These are phyloP conservation scores for Cryptomyrus ogoouensis DNA, from an alignment of 2,113 vertebrate species.

Conservation along the genomic window DNA sequence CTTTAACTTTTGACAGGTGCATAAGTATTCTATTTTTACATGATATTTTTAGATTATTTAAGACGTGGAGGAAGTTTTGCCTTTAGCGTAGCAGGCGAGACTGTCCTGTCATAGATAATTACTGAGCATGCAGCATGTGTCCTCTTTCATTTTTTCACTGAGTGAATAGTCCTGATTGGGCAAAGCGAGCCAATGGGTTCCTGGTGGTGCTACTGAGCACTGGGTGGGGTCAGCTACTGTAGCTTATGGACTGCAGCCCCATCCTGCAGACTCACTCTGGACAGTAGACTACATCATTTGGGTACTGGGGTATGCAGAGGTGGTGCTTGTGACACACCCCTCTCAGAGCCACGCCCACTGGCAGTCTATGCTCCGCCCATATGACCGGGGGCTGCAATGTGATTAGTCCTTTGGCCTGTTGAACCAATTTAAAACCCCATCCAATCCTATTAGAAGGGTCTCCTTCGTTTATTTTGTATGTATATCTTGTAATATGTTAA, in stretches of 20 bases:
- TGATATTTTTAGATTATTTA: not conserved
- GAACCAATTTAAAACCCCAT: not conserved
- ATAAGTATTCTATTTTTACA: not conserved
- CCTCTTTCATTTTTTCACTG: not conserved
- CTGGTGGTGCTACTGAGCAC: not conserved
- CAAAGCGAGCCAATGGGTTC: not conserved
- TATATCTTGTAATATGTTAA: not conserved
- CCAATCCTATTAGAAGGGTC: not conserved
- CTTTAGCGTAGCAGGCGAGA: not conserved
- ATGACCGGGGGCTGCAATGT: not conserved
- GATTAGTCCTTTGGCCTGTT: not conserved
- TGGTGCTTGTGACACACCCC: not conserved
- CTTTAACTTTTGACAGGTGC: slow-evolving; percentile 5
- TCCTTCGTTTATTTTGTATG: not conserved
- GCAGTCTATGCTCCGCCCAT: not conserved
- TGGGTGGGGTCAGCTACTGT: not conserved
- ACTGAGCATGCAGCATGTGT: not conserved
- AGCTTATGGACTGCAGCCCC: not conserved
- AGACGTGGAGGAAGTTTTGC: not conserved
- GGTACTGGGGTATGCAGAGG: not conserved
- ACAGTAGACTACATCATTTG: not conserved
- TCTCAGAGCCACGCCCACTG: not conserved
- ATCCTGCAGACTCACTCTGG: not conserved
- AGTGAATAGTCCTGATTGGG: not conserved
- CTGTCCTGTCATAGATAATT: not conserved